Base-by-base conservation (phyloP, 1,140 invertebrate species). In the Drosophila miranda region DNA sequence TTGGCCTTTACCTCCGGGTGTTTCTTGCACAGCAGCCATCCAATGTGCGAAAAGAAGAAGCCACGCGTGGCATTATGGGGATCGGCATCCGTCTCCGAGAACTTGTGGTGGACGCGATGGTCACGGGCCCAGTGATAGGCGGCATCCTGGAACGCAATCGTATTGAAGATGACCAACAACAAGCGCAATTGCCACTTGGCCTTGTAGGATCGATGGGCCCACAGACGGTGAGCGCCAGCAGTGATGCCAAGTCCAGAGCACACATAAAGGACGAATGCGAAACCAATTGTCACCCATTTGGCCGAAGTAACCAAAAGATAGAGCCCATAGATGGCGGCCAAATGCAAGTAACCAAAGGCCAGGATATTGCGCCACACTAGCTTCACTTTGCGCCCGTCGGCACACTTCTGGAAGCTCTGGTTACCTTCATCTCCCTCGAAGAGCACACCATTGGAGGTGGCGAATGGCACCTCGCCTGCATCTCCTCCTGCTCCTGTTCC, bases 31-130 rank as follows among this genome's bases (percentile, higher is more conserved):
- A 99, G 90, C 42, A 99, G 92, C 98, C 98, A 99, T 6, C 98
- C 98, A 56, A 99, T 93, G 87, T 99, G 98, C 0, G 98, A 94
- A 91, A 99, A 99, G 93, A 99, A 99, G 92, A 99, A 98, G 3
- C 98, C 98, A 9, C 98, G 89, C 0, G 93, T 97, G 2, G 97
- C 96, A 91, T 99, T 99, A 84, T 99, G 98, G 0, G 98, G 98
- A 92, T 99, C 98, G 5, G 98, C 98, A 91, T 99, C 94, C 0
- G 98, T 99, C 91, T 99, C 98, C 3, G 95, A 96, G 92, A 95
- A 99, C 90, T 99, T 99, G 92, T 99, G 98, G 90, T 99, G 98
- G 66, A 98, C 96, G 70, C 98, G 93, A 92, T 99, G 98, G 91
- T 99, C 98, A 57, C 98, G 93, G 0, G 95, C 93, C 98, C 98